Evolutionary conservation across 2,113 vertebrate species (phyloP), one percentile per base, ranked within the genome.

Genomic region (Indri indri): DNA sequence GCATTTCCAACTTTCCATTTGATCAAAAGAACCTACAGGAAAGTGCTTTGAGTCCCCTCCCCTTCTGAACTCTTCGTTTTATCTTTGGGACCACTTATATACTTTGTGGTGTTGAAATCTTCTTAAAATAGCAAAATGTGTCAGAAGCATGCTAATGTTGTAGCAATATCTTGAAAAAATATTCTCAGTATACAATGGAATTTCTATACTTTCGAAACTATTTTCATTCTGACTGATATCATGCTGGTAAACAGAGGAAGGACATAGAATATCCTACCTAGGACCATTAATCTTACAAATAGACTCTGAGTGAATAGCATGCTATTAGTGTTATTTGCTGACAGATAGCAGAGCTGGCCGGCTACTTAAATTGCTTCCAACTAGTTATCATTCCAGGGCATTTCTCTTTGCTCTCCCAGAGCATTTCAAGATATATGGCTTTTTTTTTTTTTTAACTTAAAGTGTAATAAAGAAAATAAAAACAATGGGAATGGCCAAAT

Each of bases 321-420:
- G 57, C 42, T 68, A 63, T 93, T 93, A 84, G 82, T 59, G 23
- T 65, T 96, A 47, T 93, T 96, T 93, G 59, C 45, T 91, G 79
- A 96, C 37, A 93, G 88, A 91, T 79, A 76, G 23, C 42, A 42
- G 65, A 88, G 30, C 18, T 73, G 54, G 65, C 47, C 90, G 88
- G 90, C 77, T 89, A 90, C 42, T 92, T 92, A 95, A 92, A 97
- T 95, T 96, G 77, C 65, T 97, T 96, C 82, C 80, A 96, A 86
- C 74, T 90, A 91, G 76, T 90, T 93, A 71, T 82, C 83, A 92
- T 96, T 95, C 32, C 27, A 88, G 25, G 32, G 4, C 37, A 88
- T 79, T 98, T 94, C n/a, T 88, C 90, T 88, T 88, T 89, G 23
- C 32, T 94, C 47, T 79, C 68, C 37, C 42, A 81, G 65, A 84